Evolutionary conservation across 2,888 invertebrate species (phyloP).

Genomic region (Platynereis dumerilii): DNA sequence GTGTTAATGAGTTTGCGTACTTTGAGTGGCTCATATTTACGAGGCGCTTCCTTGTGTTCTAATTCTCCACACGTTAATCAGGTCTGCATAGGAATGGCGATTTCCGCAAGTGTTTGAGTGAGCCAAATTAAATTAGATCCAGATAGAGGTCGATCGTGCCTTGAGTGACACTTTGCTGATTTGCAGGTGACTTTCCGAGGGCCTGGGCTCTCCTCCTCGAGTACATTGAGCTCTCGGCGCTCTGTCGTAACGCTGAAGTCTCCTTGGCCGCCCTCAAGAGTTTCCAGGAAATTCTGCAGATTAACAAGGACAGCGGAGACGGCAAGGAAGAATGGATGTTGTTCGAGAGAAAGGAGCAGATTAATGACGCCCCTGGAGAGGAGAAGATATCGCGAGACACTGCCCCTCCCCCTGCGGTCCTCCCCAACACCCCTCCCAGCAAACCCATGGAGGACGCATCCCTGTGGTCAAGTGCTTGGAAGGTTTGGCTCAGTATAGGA

Average conservation of each 20-base stretch:
- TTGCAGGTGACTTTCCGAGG: slow-evolving; percentile 83
- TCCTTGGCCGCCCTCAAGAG: slow-evolving; percentile 95
- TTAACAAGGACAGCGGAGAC: slow-evolving; percentile 43
- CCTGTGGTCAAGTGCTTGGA: slow-evolving; percentile 62
- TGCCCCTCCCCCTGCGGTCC: neutral
- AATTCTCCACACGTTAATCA: no score
- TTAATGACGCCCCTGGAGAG: slow-evolving; percentile 40
- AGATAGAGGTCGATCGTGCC: no score
- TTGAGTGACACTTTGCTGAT: neutral
- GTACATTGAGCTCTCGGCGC: slow-evolving; percentile 77
- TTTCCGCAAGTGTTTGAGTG: no score
- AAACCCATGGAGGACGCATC: slow-evolving; percentile 44
- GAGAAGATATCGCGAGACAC: slow-evolving; percentile 45
- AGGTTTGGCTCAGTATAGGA: slow-evolving; percentile 84
- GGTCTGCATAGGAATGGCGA: no score
- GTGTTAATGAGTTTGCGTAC: no score
- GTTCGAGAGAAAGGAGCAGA: slow-evolving; percentile 26
- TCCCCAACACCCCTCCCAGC: neutral
- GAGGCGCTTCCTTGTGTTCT: no score
- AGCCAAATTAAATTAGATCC: no score
- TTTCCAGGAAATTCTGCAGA: slow-evolving; percentile 87
- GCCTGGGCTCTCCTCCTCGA: slow-evolving; percentile 93
- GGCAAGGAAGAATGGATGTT: slow-evolving; percentile 30
- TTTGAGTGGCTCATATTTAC: no score
- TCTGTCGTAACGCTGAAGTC: slow-evolving; percentile 88